A percentile compares a stretch with the other conserved stretches of the same genome.
Evolutionary conservation across 92 coral and sea anemone species (phyloP).

Genomic region (Palythoa caribaeorum): DNA sequence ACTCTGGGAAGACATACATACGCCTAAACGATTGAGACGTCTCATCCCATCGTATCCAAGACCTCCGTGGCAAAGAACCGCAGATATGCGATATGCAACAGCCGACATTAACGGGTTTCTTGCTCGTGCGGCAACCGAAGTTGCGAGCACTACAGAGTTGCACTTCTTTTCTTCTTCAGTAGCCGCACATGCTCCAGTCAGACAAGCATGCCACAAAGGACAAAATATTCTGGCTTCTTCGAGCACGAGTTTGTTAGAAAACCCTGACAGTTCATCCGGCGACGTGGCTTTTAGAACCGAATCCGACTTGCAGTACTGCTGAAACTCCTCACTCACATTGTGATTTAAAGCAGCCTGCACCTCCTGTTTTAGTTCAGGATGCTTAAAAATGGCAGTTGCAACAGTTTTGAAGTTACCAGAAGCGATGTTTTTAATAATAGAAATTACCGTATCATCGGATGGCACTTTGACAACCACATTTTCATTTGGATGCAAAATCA

Average conservation of each 20-base stretch:
- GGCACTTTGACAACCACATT: not conserved
- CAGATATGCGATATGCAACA: slow-evolving; percentile 55
- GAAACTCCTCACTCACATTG: slow-evolving; percentile 43
- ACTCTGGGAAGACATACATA: slow-evolving; percentile 60
- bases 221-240: slow-evolving; percentile 34
- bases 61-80: slow-evolving; percentile 62
- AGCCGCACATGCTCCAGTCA: slow-evolving; percentile 62
- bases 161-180: not conserved
- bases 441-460: slow-evolving; percentile 14
- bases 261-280: slow-evolving; percentile 53
- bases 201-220: slow-evolving; percentile 56
- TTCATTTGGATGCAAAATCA: slow-evolving; percentile 8
- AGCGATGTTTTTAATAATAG: slow-evolving; percentile 10
- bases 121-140: slow-evolving; percentile 53
- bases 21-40: slow-evolving; percentile 46
- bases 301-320: slow-evolving; percentile 57
- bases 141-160: slow-evolving; percentile 48
- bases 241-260: slow-evolving; percentile 49
- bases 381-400: slow-evolving; percentile 57
- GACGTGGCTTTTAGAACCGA: slow-evolving; percentile 56
- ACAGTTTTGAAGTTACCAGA: slow-evolving; percentile 20
- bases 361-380: slow-evolving; percentile 36
- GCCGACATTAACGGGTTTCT: slow-evolving; percentile 66
- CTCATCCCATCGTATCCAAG: slow-evolving; percentile 26
- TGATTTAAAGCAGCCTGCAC: slow-evolving; percentile 38